These are phyloP conservation scores for Zonitis immaculata DNA, from an alignment of 2,888 invertebrate genomes.

Conservation along the genomic window DNA sequence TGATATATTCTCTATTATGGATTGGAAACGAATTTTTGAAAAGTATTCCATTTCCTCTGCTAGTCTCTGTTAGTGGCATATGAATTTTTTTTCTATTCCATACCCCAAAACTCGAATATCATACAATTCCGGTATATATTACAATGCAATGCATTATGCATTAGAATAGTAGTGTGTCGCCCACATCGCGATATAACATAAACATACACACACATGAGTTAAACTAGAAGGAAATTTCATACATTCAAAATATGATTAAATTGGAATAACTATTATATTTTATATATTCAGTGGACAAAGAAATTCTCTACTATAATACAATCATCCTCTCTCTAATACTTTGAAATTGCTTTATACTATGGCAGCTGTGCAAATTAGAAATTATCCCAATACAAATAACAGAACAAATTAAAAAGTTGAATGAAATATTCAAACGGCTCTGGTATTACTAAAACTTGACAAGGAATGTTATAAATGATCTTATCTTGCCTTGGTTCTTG, in stretches of 20 bases:
- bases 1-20: constrained; percentile 18
- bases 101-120: constrained; percentile 27
- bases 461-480: constrained; percentile 25
- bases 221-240: constrained; percentile 9
- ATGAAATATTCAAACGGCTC: constrained; percentile 8
- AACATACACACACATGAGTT: neutral
- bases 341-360: too few relatives aligned
- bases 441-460: constrained; percentile 13
- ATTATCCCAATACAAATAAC: neutral
- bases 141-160: constrained; percentile 30
- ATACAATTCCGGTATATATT: constrained; percentile 25
- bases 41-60: constrained; percentile 32
- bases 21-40: constrained; percentile 31
- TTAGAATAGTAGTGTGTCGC: constrained; percentile 24
- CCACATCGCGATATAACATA: neutral
- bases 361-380: neutral
- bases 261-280: neutral
- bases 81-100: constrained; percentile 29
- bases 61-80: constrained; percentile 24
- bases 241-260: constrained; percentile 8
- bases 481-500: constrained; percentile 20
- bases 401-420: constrained; percentile 14
- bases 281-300: neutral
- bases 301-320: neutral
- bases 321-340: too few relatives aligned